A percentile compares a stretch with the other conserved stretches of the same genome.
Evolutionary conservation across 2,797 vertebrate species (phyloP).

Genomic region (Gouania willdenowi): DNA sequence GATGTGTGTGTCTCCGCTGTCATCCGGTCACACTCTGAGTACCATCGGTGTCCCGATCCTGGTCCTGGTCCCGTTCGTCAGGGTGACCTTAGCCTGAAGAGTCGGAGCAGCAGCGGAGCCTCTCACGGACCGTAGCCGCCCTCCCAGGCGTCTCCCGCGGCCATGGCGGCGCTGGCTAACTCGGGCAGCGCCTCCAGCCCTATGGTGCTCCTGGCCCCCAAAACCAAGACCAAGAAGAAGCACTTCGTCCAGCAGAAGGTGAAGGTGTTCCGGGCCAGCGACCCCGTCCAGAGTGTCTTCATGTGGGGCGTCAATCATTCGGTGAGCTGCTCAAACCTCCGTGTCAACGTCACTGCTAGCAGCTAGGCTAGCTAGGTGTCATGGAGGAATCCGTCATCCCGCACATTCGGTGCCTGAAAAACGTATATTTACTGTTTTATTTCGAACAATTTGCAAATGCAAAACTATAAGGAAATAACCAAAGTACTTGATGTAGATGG

Average conservation of each 20-base stretch:
- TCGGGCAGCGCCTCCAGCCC: constrained; percentile 73
- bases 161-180: constrained; percentile 73
- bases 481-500: too few species aligned
- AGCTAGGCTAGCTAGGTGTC: neutral
- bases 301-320: constrained; percentile 95
- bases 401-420: too few species aligned
- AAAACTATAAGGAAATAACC: too few species aligned
- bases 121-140: constrained; percentile 12
- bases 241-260: constrained; percentile 95
- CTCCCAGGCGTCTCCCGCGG: constrained; percentile 5
- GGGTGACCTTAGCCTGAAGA: too few species aligned
- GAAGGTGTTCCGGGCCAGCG: constrained; percentile 88
- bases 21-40: too few species aligned
- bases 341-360: constrained; percentile 7
- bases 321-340: constrained; percentile 58
- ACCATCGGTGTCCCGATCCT: too few species aligned
- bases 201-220: constrained; percentile 77
- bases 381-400: too few species aligned
- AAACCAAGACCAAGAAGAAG: constrained; percentile 93
- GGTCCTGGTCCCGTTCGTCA: too few species aligned
- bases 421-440: too few species aligned
- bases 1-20: too few species aligned
- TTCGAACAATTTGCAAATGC: too few species aligned
- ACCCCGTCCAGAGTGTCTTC: constrained; percentile 89
- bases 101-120: constrained; percentile 11